These are phyloP conservation scores for Laticauda colubrina DNA, from an alignment of 2,113 vertebrate genomes.

Conservation along the genomic window DNA sequence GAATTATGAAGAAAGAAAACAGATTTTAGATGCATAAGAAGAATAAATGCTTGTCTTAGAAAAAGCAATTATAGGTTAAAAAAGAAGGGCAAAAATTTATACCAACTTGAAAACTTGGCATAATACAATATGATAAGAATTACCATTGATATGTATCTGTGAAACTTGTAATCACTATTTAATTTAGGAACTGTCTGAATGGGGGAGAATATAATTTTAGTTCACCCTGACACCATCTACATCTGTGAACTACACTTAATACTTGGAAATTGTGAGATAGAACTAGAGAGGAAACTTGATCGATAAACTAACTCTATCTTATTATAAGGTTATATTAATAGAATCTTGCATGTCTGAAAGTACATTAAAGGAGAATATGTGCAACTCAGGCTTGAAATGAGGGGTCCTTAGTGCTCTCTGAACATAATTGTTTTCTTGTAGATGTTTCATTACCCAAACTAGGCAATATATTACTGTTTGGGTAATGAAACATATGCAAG, in stretches of 20 bases:
- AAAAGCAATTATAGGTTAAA: slow-evolving; percentile 62
- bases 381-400: background rate
- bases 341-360: background rate
- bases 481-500: background rate
- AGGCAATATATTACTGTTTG: background rate
- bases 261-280: background rate
- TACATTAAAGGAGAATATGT: background rate
- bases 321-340: background rate
- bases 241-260: background rate
- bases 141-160: slow-evolving; percentile 28
- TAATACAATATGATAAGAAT: slow-evolving; percentile 27
- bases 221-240: background rate
- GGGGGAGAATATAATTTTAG: background rate
- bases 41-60: slow-evolving; percentile 58
- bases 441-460: background rate
- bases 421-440: background rate
- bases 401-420: background rate
- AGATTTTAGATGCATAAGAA: slow-evolving; percentile 63
- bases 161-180: slow-evolving; percentile 3
- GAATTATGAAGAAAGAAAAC: slow-evolving; percentile 62
- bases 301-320: background rate
- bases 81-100: slow-evolving; percentile 57
- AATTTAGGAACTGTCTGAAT: background rate
- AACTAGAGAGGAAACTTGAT: background rate
- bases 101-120: slow-evolving; percentile 40